Base-by-base conservation (phyloP, 2,888 invertebrate genomes). In the Neoitamus cyanurus region DNA sequence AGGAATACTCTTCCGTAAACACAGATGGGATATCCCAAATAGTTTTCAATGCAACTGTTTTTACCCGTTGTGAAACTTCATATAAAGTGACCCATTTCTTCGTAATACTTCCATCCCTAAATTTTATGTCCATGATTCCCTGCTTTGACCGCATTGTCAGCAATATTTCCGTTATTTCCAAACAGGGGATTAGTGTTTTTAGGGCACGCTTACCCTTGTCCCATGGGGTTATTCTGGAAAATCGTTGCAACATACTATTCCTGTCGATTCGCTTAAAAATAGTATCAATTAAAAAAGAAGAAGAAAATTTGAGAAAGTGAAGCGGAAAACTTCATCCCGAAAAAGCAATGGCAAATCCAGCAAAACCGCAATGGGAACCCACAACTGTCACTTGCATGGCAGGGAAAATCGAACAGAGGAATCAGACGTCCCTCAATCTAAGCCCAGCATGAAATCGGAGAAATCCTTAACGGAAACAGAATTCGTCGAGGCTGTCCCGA, bases 361-460 rank as follows among this genome's bases (percentile, higher is more conserved):
- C 15, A 58, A 58, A 58, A 58, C 58, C 58, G 58, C 58, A 20
- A 7, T 25, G 58, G 58, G 58, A 58, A 58, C 58, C 58, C 58
- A 58, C 58, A 58, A 58, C 58, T 58, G 58, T 58, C 58, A 58
- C 58, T 58, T 58, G 58, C 58, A 58, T 58, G 25, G 58, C 20
- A 58, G 20, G 58, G 25, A 58, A 58, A 58, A 58, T 58, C 58
- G 58, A 58, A 58, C 58, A 5, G 20, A 58, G 25, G 58, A 58
- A 58, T 58, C 58, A 58, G 58, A 58, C 58, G 58, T 58, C 58
- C 58, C 58, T 58, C 58, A 58, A 58, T 58, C 58, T 58, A 58
- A 58, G 58, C 70, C 31, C 70, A 70, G 70, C 70, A 70, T 70
- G 70, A 70, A 70, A 70, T 31, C 70, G 31, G 31, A 70, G 70